Percentiles rank a stretch among this genome's conserved stretches.
Evolutionary conservation across 1,140 invertebrate species (phyloP).

Genomic region (Chrysopa pallens): DNA sequence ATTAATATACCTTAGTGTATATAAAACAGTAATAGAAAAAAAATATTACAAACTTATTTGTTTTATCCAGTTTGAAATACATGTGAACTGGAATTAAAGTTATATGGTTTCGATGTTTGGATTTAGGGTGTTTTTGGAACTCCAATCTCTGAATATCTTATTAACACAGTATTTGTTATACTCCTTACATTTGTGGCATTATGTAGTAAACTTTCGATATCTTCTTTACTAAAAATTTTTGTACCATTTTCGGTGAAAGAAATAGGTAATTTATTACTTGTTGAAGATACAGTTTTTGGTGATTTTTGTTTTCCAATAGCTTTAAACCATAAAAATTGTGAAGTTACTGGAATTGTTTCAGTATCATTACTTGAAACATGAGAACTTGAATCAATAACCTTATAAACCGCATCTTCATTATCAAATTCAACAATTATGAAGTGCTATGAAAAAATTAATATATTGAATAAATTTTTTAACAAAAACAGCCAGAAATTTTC

Average conservation of each 20-base stretch:
- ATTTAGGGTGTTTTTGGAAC: neutral
- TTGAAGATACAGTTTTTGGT: slow-evolving; percentile 6
- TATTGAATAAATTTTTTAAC: too few species aligned
- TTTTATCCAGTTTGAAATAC: too few species aligned
- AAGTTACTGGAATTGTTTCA: slow-evolving; percentile 30
- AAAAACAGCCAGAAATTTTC: too few species aligned
- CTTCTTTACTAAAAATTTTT: slow-evolving; percentile 8
- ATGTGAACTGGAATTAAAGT: too few species aligned
- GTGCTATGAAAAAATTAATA: slow-evolving; percentile 27
- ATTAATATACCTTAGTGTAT: too few species aligned
- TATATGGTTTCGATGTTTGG: too few species aligned
- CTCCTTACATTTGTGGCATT: slow-evolving; percentile 11
- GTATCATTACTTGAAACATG: slow-evolving; percentile 28
- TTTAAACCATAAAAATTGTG: slow-evolving; percentile 48
- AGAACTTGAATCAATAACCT: slow-evolving; percentile 22
- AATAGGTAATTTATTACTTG: too few species aligned
- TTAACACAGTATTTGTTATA: neutral
- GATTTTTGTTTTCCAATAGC: slow-evolving; percentile 19
- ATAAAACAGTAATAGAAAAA: too few species aligned
- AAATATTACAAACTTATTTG: too few species aligned
- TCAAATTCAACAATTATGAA: slow-evolving; percentile 50
- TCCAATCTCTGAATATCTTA: slow-evolving; percentile 1
- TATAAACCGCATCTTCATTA: slow-evolving; percentile 21
- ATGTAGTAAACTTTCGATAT: slow-evolving; percentile 14
- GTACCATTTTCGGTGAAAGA: slow-evolving; percentile 15